phyloP scores from a whole-genome alignment of 2,888 invertebrate genomes.

The Graphium colonna region DNA sequence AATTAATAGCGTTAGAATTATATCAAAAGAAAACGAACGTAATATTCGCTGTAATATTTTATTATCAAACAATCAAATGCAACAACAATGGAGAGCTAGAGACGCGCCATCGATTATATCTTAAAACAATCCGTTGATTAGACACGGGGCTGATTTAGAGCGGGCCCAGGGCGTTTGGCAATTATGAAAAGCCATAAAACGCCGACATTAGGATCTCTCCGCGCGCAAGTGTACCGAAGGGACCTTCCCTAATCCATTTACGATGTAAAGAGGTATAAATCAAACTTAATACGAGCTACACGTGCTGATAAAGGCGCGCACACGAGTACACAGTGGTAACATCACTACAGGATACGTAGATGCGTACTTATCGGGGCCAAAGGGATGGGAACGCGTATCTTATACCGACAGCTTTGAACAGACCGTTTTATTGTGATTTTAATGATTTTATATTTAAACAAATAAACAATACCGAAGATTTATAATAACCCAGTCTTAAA shows the following conservation, averaged over 20 bases:
- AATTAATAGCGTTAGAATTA: too few species aligned
- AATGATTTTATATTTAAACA: too few species aligned
- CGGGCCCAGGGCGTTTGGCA: conserved; percentile 40
- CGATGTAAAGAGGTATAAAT: conserved; percentile 79
- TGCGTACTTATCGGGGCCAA: conserved; percentile 37
- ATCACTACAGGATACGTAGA: conserved; percentile 16
- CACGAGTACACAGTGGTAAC: conserved; percentile 30
- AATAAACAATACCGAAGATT: too few species aligned
- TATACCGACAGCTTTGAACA: neutral
- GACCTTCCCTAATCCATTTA: conserved; percentile 76
- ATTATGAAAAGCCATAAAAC: conserved; percentile 64
- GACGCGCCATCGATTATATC: conserved; percentile 29
- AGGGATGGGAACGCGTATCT: conserved; percentile 33
- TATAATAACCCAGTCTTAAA: too few species aligned
- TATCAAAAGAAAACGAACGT: too few species aligned
- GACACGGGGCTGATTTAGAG: conserved; percentile 16
- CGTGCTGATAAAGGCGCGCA: conserved; percentile 67
- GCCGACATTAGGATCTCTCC: conserved; percentile 50
- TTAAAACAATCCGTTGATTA: conserved; percentile 22
- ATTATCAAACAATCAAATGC: conserved; percentile 17
- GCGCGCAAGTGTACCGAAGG: conserved; percentile 42
- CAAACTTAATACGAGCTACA: conserved; percentile 78
- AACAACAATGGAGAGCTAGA: conserved; percentile 20
- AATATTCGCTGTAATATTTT: conserved; percentile 44
- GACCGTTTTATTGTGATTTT: neutral